phyloP scores from a whole-genome alignment of 2,113 vertebrate species.

The Acrocephalus arundinaceus region DNA sequence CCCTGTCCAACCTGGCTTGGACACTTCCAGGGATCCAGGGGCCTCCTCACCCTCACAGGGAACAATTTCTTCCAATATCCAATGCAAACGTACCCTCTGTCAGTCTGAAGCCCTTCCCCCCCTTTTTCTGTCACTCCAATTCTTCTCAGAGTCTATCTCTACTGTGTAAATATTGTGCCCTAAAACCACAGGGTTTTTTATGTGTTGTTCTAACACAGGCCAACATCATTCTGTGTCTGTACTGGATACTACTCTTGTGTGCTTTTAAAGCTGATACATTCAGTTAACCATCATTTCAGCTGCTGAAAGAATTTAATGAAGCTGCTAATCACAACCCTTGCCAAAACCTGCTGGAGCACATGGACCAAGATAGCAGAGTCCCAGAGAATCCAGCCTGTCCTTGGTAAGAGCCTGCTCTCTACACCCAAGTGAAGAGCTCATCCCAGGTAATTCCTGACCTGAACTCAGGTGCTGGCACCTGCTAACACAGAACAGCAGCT shows the following conservation, averaged over 20 bases:
- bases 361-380: background rate
- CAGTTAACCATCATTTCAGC: background rate
- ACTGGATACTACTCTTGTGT: background rate
- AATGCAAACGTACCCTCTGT: background rate
- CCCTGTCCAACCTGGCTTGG: fast-evolving
- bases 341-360: background rate
- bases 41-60: background rate
- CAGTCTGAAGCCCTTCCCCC: background rate
- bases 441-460: background rate
- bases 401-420: background rate
- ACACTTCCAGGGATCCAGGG: background rate
- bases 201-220: background rate
- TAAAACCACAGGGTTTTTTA: background rate
- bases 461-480: background rate
- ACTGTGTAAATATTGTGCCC: background rate
- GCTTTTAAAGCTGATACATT: background rate
- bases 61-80: background rate
- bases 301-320: background rate
- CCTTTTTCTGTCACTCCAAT: background rate
- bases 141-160: background rate
- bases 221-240: background rate
- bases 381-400: background rate
- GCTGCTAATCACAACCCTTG: background rate
- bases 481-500: background rate
- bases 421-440: background rate